Percentiles rank a stretch among this genome's conserved stretches.
Conservation (phyloP, 2,797 vertebrate species). For the Brachyalestes nurse region DNA sequence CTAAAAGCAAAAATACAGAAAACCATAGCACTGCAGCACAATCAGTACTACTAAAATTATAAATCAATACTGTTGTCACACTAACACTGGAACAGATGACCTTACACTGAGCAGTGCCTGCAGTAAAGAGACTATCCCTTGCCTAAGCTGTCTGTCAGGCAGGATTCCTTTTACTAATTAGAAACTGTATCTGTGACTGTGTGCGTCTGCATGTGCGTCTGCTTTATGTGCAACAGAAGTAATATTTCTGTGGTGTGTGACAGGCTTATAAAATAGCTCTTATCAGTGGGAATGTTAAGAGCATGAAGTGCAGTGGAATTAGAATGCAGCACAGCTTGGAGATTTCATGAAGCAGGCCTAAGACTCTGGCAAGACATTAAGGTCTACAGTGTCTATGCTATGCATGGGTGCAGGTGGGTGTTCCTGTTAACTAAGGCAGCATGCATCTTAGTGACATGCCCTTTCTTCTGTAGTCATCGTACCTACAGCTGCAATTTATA, state of each 20-base stretch:
- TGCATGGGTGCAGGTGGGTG: neutral
- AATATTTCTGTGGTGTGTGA: constrained; percentile 27
- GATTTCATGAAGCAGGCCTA: constrained; percentile 10
- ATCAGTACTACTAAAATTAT: neutral
- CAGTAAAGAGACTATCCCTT: neutral
- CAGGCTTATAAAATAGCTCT: constrained; percentile 44
- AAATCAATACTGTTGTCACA: neutral
- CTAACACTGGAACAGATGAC: neutral
- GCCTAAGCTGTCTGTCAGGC: neutral
- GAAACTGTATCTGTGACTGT: neutral
- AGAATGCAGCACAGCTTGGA: constrained; percentile 31
- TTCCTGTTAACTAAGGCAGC: neutral
- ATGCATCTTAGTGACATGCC: neutral
- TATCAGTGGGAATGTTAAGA: constrained; percentile 40
- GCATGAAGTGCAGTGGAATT: constrained; percentile 37
- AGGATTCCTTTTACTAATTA: neutral
- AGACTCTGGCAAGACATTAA: constrained; percentile 6
- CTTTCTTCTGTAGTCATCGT: constrained; percentile 15
- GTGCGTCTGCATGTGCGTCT: neutral
- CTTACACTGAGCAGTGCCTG: neutral
- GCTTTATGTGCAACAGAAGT: constrained; percentile 3
- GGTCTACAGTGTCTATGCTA: neutral
- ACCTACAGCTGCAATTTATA: constrained; percentile 5
- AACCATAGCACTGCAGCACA: too few relatives aligned
- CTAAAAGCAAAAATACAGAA: too few relatives aligned